Conservation (phyloP, 2,113 vertebrate genomes). For the Silurus asotus region DNA sequence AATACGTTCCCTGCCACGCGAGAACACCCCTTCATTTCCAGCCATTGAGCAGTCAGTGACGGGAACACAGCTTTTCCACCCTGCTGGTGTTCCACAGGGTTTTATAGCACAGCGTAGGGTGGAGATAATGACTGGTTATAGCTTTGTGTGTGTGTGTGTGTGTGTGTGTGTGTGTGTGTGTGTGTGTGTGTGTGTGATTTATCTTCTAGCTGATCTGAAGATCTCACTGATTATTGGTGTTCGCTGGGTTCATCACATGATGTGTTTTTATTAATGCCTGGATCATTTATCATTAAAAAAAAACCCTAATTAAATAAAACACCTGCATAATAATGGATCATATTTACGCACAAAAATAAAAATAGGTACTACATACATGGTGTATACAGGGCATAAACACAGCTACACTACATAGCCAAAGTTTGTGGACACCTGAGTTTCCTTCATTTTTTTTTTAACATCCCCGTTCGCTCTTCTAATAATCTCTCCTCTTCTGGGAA, state of each 20-base stretch:
- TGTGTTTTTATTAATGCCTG: background rate
- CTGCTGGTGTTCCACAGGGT: background rate
- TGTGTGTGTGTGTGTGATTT: too few species aligned
- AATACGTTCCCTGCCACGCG: background rate
- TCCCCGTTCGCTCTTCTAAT: too few species aligned
- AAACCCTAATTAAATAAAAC: too few species aligned
- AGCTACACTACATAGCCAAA: too few species aligned
- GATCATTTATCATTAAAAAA: background rate
- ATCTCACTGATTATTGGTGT: background rate
- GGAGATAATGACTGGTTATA: constrained; percentile 1
- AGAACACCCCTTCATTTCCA: background rate
- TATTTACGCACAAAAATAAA: too few species aligned
- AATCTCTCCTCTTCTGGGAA: too few species aligned
- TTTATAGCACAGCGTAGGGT: background rate
- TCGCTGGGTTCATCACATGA: background rate
- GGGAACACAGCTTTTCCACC: background rate
- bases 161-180: background rate
- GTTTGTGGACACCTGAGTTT: too few species aligned
- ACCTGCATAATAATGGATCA: too few species aligned
- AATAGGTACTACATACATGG: too few species aligned
- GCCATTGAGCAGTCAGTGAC: background rate
- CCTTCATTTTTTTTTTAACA: too few species aligned
- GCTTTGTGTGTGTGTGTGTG: background rate
- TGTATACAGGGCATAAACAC: too few species aligned
- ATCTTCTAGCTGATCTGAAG: too few species aligned